phyloP scores from a whole-genome alignment of 2,888 invertebrate genomes.

The Caenorhabditis zanzibari region DNA sequence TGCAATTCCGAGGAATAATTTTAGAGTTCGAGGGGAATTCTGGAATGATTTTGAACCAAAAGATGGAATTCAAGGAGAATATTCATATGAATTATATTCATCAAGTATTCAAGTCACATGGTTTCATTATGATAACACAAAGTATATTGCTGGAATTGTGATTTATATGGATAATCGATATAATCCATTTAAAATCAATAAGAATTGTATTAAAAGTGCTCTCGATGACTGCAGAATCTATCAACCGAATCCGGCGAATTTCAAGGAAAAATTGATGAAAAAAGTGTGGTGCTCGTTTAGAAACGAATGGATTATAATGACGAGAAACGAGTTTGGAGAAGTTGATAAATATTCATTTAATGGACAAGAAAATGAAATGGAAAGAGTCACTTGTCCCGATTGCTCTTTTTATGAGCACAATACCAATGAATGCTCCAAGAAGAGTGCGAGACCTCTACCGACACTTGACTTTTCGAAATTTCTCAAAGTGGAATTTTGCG shows the following conservation, averaged over 20 bases:
- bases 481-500: slow-evolving; percentile 40
- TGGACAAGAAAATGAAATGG: slow-evolving; percentile 29
- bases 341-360: slow-evolving; percentile 29
- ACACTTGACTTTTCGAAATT: slow-evolving; percentile 19
- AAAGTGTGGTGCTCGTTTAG: slow-evolving; percentile 20
- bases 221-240: background rate
- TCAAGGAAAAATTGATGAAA: slow-evolving; percentile 23
- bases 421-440: background rate
- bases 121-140: background rate
- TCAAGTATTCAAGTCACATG: slow-evolving; percentile 15
- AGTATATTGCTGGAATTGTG: slow-evolving; percentile 22
- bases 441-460: slow-evolving; percentile 1
- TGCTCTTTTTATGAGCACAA: slow-evolving; percentile 2
- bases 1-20: slow-evolving; percentile 30
- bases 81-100: slow-evolving; percentile 13
- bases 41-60: slow-evolving; percentile 18
- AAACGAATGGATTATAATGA: slow-evolving; percentile 28
- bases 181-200: slow-evolving; percentile 3
- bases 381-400: slow-evolving; percentile 20
- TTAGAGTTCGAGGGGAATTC: slow-evolving; percentile 17
- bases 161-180: slow-evolving; percentile 31
- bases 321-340: slow-evolving; percentile 37
- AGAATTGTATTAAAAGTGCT: background rate
- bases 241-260: slow-evolving; percentile 16
- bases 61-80: slow-evolving; percentile 11